A percentile compares a stretch with the other conserved stretches of the same genome.
These are phyloP conservation scores for Leiothrix lutea DNA, from an alignment of 2,113 vertebrate genomes.

Conservation along the genomic window DNA sequence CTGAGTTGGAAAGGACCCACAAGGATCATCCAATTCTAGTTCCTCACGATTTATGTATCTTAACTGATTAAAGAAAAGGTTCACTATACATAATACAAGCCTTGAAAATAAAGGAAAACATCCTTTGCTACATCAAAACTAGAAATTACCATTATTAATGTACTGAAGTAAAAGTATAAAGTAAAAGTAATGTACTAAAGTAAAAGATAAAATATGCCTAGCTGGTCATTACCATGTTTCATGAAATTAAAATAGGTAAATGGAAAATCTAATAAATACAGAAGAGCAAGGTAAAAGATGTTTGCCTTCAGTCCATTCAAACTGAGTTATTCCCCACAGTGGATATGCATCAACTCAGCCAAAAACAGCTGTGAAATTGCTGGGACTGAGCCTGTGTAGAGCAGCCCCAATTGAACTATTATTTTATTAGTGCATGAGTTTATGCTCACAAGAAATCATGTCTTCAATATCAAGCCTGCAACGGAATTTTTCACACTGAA, in stretches of 20 bases:
- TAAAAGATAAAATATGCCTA: background rate
- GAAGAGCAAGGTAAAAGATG: background rate
- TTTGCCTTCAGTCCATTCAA: background rate
- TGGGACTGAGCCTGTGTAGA: background rate
- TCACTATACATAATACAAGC: background rate
- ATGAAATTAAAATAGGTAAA: background rate
- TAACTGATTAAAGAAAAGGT: background rate
- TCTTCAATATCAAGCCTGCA: background rate
- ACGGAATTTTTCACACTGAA: background rate
- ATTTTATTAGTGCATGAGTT: background rate
- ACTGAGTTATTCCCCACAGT: accelerated
- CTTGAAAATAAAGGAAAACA: background rate
- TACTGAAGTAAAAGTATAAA: background rate
- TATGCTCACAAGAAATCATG: background rate
- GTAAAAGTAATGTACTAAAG: background rate
- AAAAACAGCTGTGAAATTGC: background rate
- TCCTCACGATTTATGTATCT: background rate
- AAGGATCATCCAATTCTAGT: background rate
- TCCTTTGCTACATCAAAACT: background rate
- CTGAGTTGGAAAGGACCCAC: background rate
- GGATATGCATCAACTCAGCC: background rate
- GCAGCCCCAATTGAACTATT: background rate
- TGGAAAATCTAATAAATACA: background rate
- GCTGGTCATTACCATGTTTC: background rate
- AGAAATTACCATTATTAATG: background rate